A percentile compares a stretch with the other conserved stretches of the same genome.
These are phyloP conservation scores for Epinotia demarniana DNA, from an alignment of 2,888 invertebrate genomes.

Conservation along the genomic window DNA sequence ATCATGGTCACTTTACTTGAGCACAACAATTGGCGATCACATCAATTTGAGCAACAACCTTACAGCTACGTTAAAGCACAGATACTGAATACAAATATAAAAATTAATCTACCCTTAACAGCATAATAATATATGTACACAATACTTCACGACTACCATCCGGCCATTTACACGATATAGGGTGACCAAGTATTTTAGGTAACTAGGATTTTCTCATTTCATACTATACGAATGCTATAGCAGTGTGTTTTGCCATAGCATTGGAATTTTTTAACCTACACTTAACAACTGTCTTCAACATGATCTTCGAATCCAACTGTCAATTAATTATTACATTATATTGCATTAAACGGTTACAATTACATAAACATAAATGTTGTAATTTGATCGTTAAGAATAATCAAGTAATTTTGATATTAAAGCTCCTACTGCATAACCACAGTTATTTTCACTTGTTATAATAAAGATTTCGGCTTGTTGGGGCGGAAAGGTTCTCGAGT, in stretches of 20 bases:
- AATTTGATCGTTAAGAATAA: too few species aligned
- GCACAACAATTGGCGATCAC: conserved; percentile 11
- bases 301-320: neutral
- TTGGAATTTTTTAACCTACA: neutral
- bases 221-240: neutral
- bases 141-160: neutral
- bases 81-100: conserved; percentile 5
- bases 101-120: conserved; percentile 18
- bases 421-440: too few species aligned
- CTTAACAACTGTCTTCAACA: neutral
- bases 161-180: neutral
- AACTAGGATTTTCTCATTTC: neutral
- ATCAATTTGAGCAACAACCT: conserved; percentile 2
- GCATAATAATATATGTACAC: conserved; percentile 29
- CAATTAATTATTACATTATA: too few species aligned
- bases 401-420: too few species aligned
- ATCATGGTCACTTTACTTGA: conserved; percentile 5
- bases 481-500: too few species aligned
- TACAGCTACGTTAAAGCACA: conserved; percentile 4
- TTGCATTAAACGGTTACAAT: too few species aligned
- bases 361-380: too few species aligned
- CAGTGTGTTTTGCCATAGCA: neutral
- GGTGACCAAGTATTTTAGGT: neutral
- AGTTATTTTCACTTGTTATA: neutral
- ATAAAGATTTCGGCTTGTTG: too few species aligned